These are phyloP conservation scores for Colletes collaris DNA, from an alignment of 2,888 invertebrate genomes.

Conservation along the genomic window DNA sequence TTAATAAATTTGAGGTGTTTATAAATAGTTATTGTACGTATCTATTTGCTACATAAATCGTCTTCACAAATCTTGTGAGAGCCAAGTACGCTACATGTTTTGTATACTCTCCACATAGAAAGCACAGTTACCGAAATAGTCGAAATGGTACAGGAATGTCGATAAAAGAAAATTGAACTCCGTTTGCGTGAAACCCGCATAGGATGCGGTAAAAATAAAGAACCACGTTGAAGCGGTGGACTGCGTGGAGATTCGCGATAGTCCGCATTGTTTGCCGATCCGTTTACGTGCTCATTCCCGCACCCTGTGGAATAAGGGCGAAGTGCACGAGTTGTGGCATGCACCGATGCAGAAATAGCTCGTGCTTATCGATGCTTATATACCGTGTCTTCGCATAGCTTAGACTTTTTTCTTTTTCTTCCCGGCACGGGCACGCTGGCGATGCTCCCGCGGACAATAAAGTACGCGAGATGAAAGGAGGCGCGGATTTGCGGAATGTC, in stretches of 20 bases:
- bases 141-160: too few species aligned
- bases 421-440: not conserved
- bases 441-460: conserved; percentile 30
- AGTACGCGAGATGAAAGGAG: conserved; percentile 28
- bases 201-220: not conserved
- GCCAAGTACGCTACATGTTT: too few species aligned
- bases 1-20: too few species aligned
- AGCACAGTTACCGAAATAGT: too few species aligned
- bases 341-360: conserved; percentile 51
- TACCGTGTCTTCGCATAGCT: conserved; percentile 38
- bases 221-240: not conserved
- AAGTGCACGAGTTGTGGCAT: conserved; percentile 20
- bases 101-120: too few species aligned
- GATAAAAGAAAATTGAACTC: not conserved
- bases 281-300: conserved; percentile 14
- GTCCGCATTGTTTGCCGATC: conserved; percentile 32
- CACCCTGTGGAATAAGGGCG: conserved; percentile 25
- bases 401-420: conserved; percentile 10
- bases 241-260: not conserved
- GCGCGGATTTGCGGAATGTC: conserved; percentile 32
- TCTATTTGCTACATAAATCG: too few species aligned
- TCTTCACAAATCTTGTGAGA: too few species aligned
- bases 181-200: not conserved
- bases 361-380: conserved; percentile 54
- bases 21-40: too few species aligned